Base-by-base conservation (phyloP, 2,797 vertebrate species). In the Chelonia mydas region DNA sequence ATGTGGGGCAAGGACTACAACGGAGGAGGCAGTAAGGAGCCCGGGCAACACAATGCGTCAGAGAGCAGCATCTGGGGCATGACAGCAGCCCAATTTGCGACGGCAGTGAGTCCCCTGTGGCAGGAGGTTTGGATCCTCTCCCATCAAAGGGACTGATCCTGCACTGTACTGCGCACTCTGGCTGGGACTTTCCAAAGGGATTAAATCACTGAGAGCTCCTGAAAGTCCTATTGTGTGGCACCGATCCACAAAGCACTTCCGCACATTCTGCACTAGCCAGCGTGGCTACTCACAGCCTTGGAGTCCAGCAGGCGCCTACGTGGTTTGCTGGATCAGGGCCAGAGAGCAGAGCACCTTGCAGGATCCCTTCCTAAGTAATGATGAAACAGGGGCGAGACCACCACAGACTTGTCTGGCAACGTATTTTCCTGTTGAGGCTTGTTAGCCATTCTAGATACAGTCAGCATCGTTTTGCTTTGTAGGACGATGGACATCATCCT, bases 291-390 rank as follows among this genome's bases (percentile, higher is more conserved):
- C 28, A 10, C 6, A 23, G 78, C 28, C 49, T n/a, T 33, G 15
- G 41, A 21, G 76, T 31, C 6, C n/a, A 45, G 37, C 19, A 5
- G 49, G 9, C 3, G 1, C 61, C 61, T 68, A 2, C 4, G 3
- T 8, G 31, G 33, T n/a, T n/a, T 19, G 61, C 33, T n/a, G 16
- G 33, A 19, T n/a, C 61, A 17, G 33, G 33, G 61, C 33, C 28
- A 8, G 16, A 45, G 1, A 33, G 37, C 55, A 41, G n/a, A 0
- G 15, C 1, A 19, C 57, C 9, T 50, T 11, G 53, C 16, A 57
- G 12, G 59, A 47, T 45, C 45, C 15, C 27, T n/a, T 16, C 17
- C 8, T 7, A 31, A 37, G 65, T 47, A 74, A 55, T 23, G 17
- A 17, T 11, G 15, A 25, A 16, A 31, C 72, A 25, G 19, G 11